Conservation (phyloP, 1,140 invertebrate species). For the Procambarus clarkii region DNA sequence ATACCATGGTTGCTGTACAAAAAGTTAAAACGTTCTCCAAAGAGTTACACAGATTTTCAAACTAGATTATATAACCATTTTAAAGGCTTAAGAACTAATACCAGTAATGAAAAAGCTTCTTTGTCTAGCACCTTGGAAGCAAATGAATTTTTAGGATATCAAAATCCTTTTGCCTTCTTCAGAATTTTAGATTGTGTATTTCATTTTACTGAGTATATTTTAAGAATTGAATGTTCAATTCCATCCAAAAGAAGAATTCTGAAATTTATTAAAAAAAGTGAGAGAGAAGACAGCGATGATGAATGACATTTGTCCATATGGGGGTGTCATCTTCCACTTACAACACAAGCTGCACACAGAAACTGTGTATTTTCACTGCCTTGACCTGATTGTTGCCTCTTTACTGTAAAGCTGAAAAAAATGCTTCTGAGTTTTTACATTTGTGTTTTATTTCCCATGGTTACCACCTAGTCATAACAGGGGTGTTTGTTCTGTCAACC, state of each 20-base stretch:
- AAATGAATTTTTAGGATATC: conserved; percentile 40
- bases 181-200: conserved; percentile 45
- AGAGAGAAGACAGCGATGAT: conserved; percentile 46
- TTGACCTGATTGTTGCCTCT: too few species aligned
- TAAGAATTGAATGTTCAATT: conserved; percentile 60
- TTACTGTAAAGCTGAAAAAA: too few species aligned
- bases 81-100: conserved; percentile 22
- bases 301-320: not conserved
- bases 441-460: too few species aligned
- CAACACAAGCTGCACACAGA: too few species aligned
- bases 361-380: too few species aligned
- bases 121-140: conserved; percentile 22
- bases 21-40: conserved; percentile 20
- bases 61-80: conserved; percentile 40
- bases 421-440: too few species aligned
- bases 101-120: not conserved
- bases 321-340: too few species aligned
- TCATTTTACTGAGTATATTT: conserved; percentile 48
- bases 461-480: too few species aligned
- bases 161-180: conserved; percentile 57
- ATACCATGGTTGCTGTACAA: conserved; percentile 41
- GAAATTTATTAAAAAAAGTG: not conserved
- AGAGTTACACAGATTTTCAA: conserved; percentile 38
- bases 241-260: conserved; percentile 45
- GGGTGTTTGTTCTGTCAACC: too few species aligned